phyloP scores from a whole-genome alignment of 2,113 vertebrate species.

The Carassius auratus region DNA sequence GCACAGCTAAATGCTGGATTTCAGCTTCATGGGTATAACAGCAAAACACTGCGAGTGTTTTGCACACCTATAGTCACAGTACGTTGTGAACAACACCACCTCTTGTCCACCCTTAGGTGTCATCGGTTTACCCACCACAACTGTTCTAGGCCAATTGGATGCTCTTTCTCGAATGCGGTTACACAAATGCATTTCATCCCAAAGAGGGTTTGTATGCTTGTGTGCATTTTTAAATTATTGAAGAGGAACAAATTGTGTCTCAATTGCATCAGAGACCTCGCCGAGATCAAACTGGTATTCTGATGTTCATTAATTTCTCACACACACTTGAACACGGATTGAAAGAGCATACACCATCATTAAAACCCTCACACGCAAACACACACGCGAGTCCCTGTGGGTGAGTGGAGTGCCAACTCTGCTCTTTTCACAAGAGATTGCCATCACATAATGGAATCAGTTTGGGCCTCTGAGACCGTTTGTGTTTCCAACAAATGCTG shows the following conservation, averaged over 20 bases:
- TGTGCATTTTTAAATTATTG: constrained; percentile 15
- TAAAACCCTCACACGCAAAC: constrained; percentile 34
- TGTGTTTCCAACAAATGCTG: constrained; percentile 48
- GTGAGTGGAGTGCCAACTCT: constrained; percentile 36
- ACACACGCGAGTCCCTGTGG: constrained; percentile 14
- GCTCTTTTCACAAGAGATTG: constrained; percentile 54
- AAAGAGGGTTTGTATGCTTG: background rate
- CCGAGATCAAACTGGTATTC: constrained; percentile 25
- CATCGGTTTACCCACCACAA: background rate
- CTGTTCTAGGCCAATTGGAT: background rate
- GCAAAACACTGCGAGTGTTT: background rate
- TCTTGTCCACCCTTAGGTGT: background rate
- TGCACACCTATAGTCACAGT: background rate
- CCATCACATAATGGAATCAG: constrained; percentile 51
- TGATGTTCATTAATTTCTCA: constrained; percentile 44
- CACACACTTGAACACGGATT: constrained; percentile 38
- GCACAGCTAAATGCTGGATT: background rate
- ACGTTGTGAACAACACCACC: background rate
- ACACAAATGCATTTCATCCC: background rate
- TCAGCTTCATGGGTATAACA: background rate
- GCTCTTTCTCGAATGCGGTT: background rate
- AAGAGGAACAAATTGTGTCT: constrained; percentile 47
- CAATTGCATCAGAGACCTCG: background rate
- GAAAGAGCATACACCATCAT: constrained; percentile 36
- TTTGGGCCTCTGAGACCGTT: constrained; percentile 45